A percentile compares a stretch with the other conserved stretches of the same genome.
phyloP scores from a whole-genome alignment of 2,797 vertebrate species.

The Sebastiscus albofasciatus region DNA sequence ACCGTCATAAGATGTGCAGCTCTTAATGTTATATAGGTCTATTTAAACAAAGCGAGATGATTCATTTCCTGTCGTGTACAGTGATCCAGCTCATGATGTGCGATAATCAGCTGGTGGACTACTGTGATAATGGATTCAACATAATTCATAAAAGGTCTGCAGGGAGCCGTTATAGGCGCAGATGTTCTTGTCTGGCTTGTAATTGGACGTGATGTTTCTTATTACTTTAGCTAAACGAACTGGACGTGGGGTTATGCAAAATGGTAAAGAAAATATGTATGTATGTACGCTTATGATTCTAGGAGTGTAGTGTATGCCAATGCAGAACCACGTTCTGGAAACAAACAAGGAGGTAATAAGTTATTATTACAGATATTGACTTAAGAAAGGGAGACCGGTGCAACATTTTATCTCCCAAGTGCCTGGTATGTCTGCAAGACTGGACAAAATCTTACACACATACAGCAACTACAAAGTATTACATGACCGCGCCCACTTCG shows the following conservation, averaged over 20 bases:
- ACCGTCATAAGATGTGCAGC: neutral
- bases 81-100: neutral
- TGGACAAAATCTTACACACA: neutral
- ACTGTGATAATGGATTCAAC: slow-evolving; percentile 4
- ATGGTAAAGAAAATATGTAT: neutral
- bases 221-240: neutral
- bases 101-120: neutral
- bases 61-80: neutral
- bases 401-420: neutral
- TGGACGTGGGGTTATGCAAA: neutral
- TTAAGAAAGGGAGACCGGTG: neutral
- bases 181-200: neutral
- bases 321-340: neutral
- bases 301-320: neutral
- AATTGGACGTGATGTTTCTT: neutral
- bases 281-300: neutral
- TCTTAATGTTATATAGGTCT: neutral
- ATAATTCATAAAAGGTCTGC: slow-evolving; percentile 2
- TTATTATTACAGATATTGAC: neutral
- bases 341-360: neutral
- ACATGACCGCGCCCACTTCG: no score
- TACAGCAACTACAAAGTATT: neutral
- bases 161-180: neutral
- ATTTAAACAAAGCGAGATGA: neutral
- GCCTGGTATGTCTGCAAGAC: neutral